These are phyloP conservation scores for Etheostoma cragini DNA, from an alignment of 2,113 vertebrate genomes.

Conservation along the genomic window DNA sequence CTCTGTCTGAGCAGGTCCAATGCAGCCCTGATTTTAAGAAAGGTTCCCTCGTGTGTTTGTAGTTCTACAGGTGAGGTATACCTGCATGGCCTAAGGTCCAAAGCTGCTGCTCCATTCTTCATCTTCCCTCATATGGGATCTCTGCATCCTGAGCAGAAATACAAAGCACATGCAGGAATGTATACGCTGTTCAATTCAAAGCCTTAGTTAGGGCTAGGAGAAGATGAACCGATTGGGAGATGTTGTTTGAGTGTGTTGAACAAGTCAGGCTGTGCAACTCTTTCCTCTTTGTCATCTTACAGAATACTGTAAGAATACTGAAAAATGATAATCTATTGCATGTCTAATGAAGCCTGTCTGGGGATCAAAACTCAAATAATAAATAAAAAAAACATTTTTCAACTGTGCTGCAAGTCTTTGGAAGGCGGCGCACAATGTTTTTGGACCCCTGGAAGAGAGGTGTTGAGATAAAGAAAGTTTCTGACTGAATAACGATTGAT, in stretches of 20 bases:
- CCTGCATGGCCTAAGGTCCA: conserved; percentile 6
- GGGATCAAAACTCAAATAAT: background rate
- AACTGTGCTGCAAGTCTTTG: background rate
- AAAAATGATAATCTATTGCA: background rate
- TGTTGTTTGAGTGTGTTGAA: conserved; percentile 12
- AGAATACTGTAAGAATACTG: too few relatives aligned
- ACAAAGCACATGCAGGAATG: conserved; percentile 27
- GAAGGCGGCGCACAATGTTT: background rate
- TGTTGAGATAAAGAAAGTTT: background rate
- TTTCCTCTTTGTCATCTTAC: background rate
- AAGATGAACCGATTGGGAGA: background rate
- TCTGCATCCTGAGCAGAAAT: conserved; percentile 8
- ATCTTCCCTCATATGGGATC: conserved; percentile 4
- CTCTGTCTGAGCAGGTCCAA: conserved; percentile 10
- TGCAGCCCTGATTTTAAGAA: conserved; percentile 37
- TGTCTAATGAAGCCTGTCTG: background rate
- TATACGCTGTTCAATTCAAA: background rate
- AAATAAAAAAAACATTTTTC: background rate
- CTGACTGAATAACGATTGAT: background rate
- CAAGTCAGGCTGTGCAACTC: background rate
- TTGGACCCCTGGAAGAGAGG: background rate
- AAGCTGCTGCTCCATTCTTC: background rate
- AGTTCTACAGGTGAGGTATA: conserved; percentile 31
- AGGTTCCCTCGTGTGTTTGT: conserved; percentile 32
- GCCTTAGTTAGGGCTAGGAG: background rate